phyloP scores from a whole-genome alignment of 2,113 vertebrate species.

The Nesogale talazaci region DNA sequence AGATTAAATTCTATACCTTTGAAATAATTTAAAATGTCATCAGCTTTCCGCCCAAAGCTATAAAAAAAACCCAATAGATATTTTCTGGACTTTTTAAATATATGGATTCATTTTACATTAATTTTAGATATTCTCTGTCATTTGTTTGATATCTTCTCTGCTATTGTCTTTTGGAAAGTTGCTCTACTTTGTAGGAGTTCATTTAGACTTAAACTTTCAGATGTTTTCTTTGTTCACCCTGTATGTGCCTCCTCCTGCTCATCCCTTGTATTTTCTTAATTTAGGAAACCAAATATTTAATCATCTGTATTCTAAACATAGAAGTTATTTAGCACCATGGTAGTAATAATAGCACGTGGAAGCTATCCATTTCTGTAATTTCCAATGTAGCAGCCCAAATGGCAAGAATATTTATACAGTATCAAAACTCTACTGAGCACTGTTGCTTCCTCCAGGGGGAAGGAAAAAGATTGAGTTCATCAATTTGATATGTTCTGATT shows the following conservation, averaged over 20 bases:
- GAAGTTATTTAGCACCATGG: not conserved
- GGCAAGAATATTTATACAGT: not conserved
- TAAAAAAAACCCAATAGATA: not conserved
- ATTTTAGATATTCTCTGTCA: not conserved
- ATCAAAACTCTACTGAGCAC: not conserved
- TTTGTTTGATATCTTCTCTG: not conserved
- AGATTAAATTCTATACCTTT: not conserved
- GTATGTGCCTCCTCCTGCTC: no score
- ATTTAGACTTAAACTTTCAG: not conserved
- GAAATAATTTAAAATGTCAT: not conserved
- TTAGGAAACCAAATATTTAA: conserved; percentile 19
- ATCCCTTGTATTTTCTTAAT: no score
- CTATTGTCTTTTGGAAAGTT: not conserved
- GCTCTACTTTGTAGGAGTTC: not conserved
- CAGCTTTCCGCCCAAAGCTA: not conserved
- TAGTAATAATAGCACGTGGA: not conserved
- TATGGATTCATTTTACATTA: not conserved
- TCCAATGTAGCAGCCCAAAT: not conserved
- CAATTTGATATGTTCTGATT: not conserved
- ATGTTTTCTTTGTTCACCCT: not conserved
- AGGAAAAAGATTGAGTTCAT: not conserved
- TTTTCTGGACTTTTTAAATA: not conserved
- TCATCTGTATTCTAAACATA: not conserved
- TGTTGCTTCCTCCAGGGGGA: no score
- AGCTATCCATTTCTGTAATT: not conserved